A percentile compares a stretch with the other conserved stretches of the same genome.
Conservation (phyloP, 2,888 invertebrate genomes). For the Zaprionus obscuricornis region DNA sequence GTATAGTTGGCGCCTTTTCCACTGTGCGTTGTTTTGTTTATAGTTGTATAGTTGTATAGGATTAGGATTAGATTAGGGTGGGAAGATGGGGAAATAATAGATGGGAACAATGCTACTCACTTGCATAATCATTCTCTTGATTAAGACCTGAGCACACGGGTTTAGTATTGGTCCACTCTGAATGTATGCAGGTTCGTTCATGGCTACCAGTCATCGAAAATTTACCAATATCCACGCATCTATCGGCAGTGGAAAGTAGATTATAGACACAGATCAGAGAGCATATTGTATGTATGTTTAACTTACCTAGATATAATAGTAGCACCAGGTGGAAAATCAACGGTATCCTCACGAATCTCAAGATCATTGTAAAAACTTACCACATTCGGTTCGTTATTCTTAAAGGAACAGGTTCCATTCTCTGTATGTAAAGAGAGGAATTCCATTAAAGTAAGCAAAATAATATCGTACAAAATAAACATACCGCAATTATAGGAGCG, state of each 20-base stretch:
- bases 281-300: too few relatives aligned
- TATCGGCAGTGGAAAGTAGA: conserved; percentile 54
- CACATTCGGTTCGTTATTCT: conserved; percentile 91
- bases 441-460: neutral
- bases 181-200: conserved; percentile 89
- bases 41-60: too few relatives aligned
- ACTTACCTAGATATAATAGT: conserved; percentile 86
- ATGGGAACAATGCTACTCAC: conserved; percentile 84
- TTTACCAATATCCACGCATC: conserved; percentile 94
- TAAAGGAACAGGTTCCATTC: conserved; percentile 90
- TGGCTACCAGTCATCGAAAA: conserved; percentile 91
- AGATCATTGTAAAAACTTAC: conserved; percentile 92
- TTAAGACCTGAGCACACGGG: conserved; percentile 92
- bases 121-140: conserved; percentile 93
- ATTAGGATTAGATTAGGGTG: too few relatives aligned
- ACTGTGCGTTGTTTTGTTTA: too few relatives aligned
- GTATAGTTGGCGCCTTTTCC: conserved; percentile 93
- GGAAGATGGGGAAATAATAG: neutral
- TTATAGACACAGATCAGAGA: too few relatives aligned
- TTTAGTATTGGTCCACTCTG: conserved; percentile 91
- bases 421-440: conserved; percentile 69
- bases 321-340: conserved; percentile 91
- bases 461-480: conserved; percentile 7
- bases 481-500: conserved; percentile 91
- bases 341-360: conserved; percentile 89